Evolutionary conservation across 2,888 invertebrate species (phyloP).

Genomic region (Uloborus plumipes): DNA sequence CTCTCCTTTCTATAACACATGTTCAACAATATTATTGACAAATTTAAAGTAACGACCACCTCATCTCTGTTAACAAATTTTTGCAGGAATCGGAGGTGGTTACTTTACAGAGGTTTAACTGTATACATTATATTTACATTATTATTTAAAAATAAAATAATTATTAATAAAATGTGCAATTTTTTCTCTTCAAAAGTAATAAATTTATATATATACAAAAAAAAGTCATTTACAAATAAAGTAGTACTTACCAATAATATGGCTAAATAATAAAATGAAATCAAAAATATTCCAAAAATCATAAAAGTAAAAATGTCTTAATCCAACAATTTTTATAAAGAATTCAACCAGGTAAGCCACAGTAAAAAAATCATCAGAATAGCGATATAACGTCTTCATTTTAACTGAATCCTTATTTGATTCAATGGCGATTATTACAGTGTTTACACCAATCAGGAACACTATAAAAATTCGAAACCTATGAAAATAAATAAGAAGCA

Average conservation of each 20-base stretch:
- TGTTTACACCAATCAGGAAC: slow-evolving; percentile 30
- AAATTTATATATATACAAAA: background rate
- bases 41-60: too few relatives aligned
- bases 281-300: slow-evolving; percentile 44
- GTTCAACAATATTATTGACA: too few relatives aligned
- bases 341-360: slow-evolving; percentile 22
- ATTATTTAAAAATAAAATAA: too few relatives aligned
- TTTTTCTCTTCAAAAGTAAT: too few relatives aligned
- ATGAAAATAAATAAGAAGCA: slow-evolving; percentile 7
- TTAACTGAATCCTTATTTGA: slow-evolving; percentile 8
- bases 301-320: slow-evolving; percentile 36
- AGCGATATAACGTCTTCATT: background rate
- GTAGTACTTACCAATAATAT: slow-evolving; percentile 10
- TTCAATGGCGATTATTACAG: slow-evolving; percentile 26
- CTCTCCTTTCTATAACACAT: too few relatives aligned
- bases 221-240: background rate
- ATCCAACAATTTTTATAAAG: slow-evolving; percentile 44
- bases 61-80: too few relatives aligned
- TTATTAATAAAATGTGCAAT: too few relatives aligned
- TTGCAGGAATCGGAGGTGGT: too few relatives aligned
- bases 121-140: too few relatives aligned
- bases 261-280: slow-evolving; percentile 15
- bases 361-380: slow-evolving; percentile 11
- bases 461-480: slow-evolving; percentile 41
- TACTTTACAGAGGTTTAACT: too few relatives aligned